Evolutionary conservation across 2,888 invertebrate species (phyloP), one percentile per base, ranked within the genome.

Genomic region (Hemicrepidius hirtus): DNA sequence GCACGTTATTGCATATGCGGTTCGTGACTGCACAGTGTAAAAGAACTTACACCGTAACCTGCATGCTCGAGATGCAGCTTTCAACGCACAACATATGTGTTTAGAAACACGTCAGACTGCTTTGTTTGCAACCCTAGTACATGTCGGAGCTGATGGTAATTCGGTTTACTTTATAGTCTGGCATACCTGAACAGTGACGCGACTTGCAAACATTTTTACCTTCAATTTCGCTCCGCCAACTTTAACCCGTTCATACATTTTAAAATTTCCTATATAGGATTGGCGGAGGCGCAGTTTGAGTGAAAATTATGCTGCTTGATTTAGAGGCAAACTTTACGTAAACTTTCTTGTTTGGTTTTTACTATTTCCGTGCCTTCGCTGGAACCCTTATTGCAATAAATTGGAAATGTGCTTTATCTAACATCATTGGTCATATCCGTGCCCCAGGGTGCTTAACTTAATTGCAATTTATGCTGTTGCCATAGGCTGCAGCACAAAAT

Each of bases 21-120:
- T 57, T 67, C 59, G 67, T 67, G 67, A 44, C 46, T 57, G 57
- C 37, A 67, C 7, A 24, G 53, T 21, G 53, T n/a, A 53, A 65
- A 21, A 10, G 53, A 53, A 65, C 53, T 28, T 24, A 55, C 7
- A 21, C 37, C 40, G 59, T 40, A 40, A 32, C 53, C 53, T 55
- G 55, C 55, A 55, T 55, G 28, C 66, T 44, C 35, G 59, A 67
- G 57, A 67, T 59, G 67, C 67, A 67, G 53, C 65, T 55, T 53
- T 53, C 53, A 55, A 65, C 53, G 68, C 68, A 49, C 60, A 59
- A 57, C 68, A 62, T 41, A 41, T 63, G 28, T 59, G 62, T 62
- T 69, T 69, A 69, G 63, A 69, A 69, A 69, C 69, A 69, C 55
- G 69, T 62, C 69, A 62, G 55, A 63, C 63, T 46, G 28, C 57